Percentiles rank a stretch among this genome's conserved stretches.
Evolutionary conservation across 2,797 vertebrate genomes (phyloP).

Genomic region (Cynodonichthys magdalenae): DNA sequence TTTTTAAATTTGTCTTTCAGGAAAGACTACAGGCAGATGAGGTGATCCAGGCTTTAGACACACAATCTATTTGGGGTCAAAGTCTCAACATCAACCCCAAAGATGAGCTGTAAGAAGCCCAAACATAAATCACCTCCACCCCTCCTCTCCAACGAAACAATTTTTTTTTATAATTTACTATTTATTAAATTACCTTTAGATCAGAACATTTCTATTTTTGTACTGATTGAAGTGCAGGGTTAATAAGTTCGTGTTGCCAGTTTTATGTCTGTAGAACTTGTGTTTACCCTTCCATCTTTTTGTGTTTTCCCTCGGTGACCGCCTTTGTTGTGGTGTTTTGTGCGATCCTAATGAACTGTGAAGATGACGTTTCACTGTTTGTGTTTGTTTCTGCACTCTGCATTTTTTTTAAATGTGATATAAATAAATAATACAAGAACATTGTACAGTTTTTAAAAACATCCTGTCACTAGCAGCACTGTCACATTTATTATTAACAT

Average conservation of each 20-base stretch:
- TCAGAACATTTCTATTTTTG: slow-evolving; percentile 95
- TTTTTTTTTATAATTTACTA: slow-evolving; percentile 74
- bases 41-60: slow-evolving; percentile 88
- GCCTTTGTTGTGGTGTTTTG: not conserved
- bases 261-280: slow-evolving; percentile 45
- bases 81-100: slow-evolving; percentile 90
- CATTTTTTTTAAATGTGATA: slow-evolving; percentile 2
- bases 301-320: slow-evolving; percentile 17
- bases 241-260: slow-evolving; percentile 40
- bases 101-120: slow-evolving; percentile 88
- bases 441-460: slow-evolving; percentile 6
- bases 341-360: slow-evolving; percentile 70
- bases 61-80: slow-evolving; percentile 74
- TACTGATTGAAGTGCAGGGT: slow-evolving; percentile 88
- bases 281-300: slow-evolving; percentile 43
- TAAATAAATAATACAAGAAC: slow-evolving; percentile 11
- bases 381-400: slow-evolving; percentile 2
- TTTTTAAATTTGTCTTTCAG: slow-evolving; percentile 65
- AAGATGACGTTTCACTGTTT: slow-evolving; percentile 41
- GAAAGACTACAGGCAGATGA: slow-evolving; percentile 95
- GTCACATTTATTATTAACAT: slow-evolving; percentile 22
- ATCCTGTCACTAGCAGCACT: slow-evolving; percentile 14
- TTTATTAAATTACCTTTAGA: slow-evolving; percentile 93
- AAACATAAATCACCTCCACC: slow-evolving; percentile 16
- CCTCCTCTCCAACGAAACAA: slow-evolving; percentile 30